A percentile compares a stretch with the other conserved stretches of the same genome.
Conservation (phyloP, 2,797 vertebrate genomes). For the Helarctos malayanus region DNA sequence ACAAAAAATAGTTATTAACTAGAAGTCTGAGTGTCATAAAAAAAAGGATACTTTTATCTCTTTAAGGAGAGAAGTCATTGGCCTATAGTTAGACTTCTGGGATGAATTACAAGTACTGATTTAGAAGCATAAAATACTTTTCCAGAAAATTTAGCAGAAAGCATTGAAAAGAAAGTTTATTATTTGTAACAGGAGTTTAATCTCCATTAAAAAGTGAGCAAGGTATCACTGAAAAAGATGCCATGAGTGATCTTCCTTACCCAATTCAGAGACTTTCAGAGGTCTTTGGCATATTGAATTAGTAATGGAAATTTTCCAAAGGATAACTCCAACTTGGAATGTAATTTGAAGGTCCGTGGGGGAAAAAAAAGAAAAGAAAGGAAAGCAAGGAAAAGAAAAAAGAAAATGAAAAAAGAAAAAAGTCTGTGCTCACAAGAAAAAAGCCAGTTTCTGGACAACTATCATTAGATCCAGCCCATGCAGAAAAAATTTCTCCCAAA, state of each 20-base stretch:
- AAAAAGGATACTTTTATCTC: background rate
- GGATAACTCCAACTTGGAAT: background rate
- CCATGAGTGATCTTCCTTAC: background rate
- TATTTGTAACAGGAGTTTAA: slow-evolving; percentile 4
- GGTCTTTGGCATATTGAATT: background rate
- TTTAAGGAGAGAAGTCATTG: background rate
- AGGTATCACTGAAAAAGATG: background rate
- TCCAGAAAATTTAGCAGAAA: background rate
- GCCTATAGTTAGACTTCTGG: background rate
- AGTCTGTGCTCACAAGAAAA: background rate
- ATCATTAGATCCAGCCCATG: background rate
- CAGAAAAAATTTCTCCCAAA: background rate
- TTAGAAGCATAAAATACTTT: background rate
- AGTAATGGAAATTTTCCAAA: background rate
- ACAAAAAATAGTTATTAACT: background rate
- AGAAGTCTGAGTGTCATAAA: background rate
- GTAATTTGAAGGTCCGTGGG: background rate
- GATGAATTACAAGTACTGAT: background rate
- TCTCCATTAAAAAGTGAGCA: background rate
- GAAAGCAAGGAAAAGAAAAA: background rate
- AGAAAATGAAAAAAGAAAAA: background rate
- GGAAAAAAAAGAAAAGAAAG: background rate
- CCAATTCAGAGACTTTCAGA: slow-evolving; percentile 19
- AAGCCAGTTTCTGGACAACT: background rate
- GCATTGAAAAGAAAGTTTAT: background rate